These are phyloP conservation scores for Holothuria glaberrima DNA, from an alignment of 35 echinoderm and acorn worm species.

Conservation along the genomic window DNA sequence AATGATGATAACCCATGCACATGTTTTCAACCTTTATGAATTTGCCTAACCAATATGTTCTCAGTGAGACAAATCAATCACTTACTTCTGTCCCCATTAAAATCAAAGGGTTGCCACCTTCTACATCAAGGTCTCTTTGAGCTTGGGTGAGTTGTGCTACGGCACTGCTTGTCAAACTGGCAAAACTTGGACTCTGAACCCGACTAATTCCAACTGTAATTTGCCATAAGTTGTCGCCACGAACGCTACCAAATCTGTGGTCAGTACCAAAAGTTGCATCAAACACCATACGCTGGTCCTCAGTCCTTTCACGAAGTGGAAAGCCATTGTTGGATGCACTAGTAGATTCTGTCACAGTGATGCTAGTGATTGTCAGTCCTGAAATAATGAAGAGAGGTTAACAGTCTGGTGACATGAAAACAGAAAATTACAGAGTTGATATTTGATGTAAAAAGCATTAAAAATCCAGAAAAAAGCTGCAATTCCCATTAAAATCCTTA, in stretches of 20 bases:
- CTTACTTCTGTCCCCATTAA: not conserved
- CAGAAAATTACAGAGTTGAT: too few species aligned
- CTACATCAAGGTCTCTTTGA: slow-evolving; percentile 3
- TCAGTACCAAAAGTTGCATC: slow-evolving; percentile 17
- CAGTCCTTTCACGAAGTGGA: slow-evolving; percentile 1
- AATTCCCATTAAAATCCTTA: too few species aligned
- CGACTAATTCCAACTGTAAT: not conserved
- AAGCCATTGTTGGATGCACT: not conserved
- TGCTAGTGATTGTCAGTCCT: slow-evolving; percentile 26
- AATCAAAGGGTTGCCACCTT: not conserved
- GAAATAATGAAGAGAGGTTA: not conserved
- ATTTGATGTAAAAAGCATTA: too few species aligned
- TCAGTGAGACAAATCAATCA: not conserved
- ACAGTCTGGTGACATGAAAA: too few species aligned
- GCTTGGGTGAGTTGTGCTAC: not conserved
- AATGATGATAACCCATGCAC: too few species aligned
- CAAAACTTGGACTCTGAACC: slow-evolving; percentile 5
- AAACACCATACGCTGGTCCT: not conserved
- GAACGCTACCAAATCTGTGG: slow-evolving; percentile 6
- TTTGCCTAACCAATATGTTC: too few species aligned
- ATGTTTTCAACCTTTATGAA: too few species aligned
- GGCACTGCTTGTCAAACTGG: not conserved
- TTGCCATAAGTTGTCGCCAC: not conserved
- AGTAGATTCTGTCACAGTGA: not conserved
- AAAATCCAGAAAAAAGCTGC: too few species aligned